phyloP scores from a whole-genome alignment of 1,140 invertebrate species.

The Plodia interpunctella region DNA sequence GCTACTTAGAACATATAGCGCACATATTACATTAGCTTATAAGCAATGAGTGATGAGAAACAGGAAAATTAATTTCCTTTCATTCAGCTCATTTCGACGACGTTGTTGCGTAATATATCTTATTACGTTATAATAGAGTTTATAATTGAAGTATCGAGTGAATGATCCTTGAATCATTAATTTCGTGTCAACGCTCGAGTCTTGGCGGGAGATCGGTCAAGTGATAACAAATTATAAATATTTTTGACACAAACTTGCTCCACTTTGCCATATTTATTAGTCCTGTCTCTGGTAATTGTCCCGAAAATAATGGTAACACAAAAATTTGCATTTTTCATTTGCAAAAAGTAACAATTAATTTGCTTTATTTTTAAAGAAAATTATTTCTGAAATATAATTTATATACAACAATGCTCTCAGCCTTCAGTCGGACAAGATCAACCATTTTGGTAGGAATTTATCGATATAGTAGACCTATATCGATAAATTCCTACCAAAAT shows the following conservation, averaged over 20 bases:
- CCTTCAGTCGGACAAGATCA: too few species aligned
- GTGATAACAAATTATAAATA: conserved; percentile 1
- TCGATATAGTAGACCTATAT: too few species aligned
- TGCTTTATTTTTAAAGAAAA: too few species aligned
- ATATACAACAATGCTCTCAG: too few species aligned
- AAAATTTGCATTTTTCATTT: too few species aligned
- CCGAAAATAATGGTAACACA: too few species aligned
- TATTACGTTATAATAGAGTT: neutral
- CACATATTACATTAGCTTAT: neutral
- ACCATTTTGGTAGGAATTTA: too few species aligned
- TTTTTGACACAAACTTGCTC: conserved; percentile 4
- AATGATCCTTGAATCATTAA: conserved; percentile 1
- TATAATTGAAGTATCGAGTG: neutral
- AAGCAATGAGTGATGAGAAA: neutral
- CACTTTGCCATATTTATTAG: neutral
- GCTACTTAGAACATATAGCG: neutral
- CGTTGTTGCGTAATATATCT: neutral
- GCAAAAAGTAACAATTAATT: too few species aligned
- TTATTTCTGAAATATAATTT: too few species aligned
- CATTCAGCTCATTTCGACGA: neutral
- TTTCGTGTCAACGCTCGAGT: neutral
- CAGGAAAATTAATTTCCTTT: conserved; percentile 2
- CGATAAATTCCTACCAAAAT: too few species aligned
- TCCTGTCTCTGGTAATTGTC: too few species aligned
- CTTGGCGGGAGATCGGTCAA: neutral